Conservation (phyloP, 2,113 vertebrate genomes). For the Tychaedon coryphoeus region DNA sequence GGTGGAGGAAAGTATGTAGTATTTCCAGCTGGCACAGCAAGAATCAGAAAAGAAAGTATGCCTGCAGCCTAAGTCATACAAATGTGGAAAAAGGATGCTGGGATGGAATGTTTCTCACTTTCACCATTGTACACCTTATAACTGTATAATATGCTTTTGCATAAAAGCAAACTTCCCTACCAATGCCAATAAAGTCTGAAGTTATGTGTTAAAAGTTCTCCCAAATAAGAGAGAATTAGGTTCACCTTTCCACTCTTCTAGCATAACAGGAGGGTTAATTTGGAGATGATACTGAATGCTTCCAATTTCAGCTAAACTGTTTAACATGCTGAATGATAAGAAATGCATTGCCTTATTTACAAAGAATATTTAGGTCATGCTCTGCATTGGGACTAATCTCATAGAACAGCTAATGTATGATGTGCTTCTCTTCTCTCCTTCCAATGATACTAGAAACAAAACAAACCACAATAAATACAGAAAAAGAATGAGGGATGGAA, state of each 20-base stretch:
- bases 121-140: not conserved
- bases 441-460: not conserved
- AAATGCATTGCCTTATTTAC: not conserved
- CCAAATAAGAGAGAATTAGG: not conserved
- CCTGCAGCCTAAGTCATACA: not conserved
- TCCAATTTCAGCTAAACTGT: not conserved
- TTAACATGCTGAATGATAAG: not conserved
- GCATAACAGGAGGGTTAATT: not conserved
- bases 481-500: not conserved
- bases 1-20: not conserved
- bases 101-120: not conserved
- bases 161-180: not conserved
- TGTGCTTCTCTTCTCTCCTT: not conserved
- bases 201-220: not conserved
- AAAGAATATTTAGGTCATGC: slow-evolving; percentile 20
- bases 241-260: not conserved
- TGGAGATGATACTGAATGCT: not conserved
- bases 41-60: not conserved
- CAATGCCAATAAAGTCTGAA: not conserved
- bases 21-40: not conserved
- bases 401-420: not conserved
- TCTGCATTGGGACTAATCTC: not conserved
- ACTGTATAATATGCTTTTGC: no score
- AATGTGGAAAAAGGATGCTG: not conserved
- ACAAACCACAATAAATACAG: not conserved